Conservation (phyloP, 2,888 invertebrate species). For the Odontocolon sp. region DNA sequence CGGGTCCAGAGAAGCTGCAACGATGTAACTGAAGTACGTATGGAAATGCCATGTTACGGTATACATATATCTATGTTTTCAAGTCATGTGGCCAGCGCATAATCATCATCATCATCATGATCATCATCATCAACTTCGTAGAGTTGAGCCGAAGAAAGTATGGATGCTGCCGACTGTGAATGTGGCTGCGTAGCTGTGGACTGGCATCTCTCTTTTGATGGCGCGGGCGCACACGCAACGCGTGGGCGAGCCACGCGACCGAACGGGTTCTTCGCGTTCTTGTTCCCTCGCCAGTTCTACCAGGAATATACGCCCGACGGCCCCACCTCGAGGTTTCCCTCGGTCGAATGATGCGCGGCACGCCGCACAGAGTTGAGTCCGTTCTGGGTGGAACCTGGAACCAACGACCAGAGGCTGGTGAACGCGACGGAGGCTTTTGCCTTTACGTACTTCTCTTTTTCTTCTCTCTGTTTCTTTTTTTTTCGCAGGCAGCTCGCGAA, state of each 20-base stretch:
- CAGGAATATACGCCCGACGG: conserved; percentile 41
- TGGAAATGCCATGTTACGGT: no score
- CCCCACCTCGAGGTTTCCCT: conserved; percentile 52
- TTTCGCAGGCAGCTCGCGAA: conserved; percentile 18
- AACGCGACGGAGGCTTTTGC: conserved; percentile 23
- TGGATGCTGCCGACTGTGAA: conserved; percentile 31
- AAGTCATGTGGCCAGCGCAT: background rate
- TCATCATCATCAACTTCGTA: conserved; percentile 32
- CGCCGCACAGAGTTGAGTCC: conserved; percentile 35
- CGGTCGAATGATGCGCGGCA: conserved; percentile 50
- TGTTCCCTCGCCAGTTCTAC: conserved; percentile 56
- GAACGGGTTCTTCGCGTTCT: conserved; percentile 75
- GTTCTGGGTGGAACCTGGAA: conserved; percentile 27
- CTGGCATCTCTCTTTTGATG: conserved; percentile 55
- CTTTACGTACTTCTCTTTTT: background rate
- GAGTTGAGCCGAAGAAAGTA: conserved; percentile 60
- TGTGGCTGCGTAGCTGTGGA: conserved; percentile 28
- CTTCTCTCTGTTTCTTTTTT: background rate
- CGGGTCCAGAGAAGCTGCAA: no score
- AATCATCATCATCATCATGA: conserved; percentile 34
- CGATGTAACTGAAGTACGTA: no score
- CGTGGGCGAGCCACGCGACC: conserved; percentile 81
- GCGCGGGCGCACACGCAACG: conserved; percentile 69
- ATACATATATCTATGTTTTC: no score
- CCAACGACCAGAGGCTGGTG: conserved; percentile 42